These are phyloP conservation scores for Nycticorax nycticorax DNA, from an alignment of 2,113 vertebrate species.

Conservation along the genomic window DNA sequence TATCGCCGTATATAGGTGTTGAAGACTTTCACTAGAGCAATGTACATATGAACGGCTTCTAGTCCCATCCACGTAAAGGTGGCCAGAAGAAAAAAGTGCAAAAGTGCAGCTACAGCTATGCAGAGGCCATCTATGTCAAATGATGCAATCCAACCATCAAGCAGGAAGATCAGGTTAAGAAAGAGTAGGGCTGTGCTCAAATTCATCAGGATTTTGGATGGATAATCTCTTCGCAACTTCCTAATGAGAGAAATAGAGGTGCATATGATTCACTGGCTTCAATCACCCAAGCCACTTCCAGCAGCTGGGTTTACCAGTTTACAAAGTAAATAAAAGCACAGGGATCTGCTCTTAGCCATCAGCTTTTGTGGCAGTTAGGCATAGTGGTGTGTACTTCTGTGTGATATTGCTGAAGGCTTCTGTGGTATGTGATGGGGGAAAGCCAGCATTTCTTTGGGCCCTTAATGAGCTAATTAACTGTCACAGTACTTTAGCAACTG, in stretches of 20 bases:
- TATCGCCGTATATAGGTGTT: slow-evolving; percentile 96
- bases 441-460: background rate
- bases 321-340: background rate
- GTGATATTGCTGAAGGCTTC: background rate
- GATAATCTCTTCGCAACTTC: slow-evolving; percentile 94
- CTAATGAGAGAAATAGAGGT: slow-evolving; percentile 62
- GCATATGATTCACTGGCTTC: background rate
- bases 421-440: background rate
- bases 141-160: slow-evolving; percentile 91
- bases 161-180: slow-evolving; percentile 90
- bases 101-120: slow-evolving; percentile 79
- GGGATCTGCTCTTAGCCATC: background rate
- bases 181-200: slow-evolving; percentile 90
- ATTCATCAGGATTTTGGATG: slow-evolving; percentile 98
- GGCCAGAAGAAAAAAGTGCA: slow-evolving; percentile 94
- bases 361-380: too few species aligned
- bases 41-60: slow-evolving; percentile 98
- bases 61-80: slow-evolving; percentile 99
- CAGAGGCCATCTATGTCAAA: slow-evolving; percentile 82
- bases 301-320: background rate
- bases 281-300: background rate
- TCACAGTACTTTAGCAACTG: background rate
- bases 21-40: slow-evolving; percentile 97
- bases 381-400: background rate
- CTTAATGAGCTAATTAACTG: background rate